phyloP scores from a whole-genome alignment of 2,888 invertebrate species.

The Leucophenga montana region DNA sequence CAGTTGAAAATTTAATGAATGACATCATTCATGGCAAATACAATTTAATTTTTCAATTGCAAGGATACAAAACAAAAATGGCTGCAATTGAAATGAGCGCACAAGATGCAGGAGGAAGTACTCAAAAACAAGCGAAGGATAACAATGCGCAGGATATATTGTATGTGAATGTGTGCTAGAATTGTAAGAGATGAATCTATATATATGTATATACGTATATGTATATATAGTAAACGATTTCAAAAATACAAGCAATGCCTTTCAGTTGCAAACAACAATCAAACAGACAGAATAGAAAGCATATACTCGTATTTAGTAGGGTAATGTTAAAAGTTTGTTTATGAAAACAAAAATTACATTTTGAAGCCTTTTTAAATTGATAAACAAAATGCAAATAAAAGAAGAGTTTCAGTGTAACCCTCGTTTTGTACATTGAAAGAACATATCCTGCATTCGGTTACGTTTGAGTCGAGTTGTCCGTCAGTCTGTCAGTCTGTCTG shows the following conservation, averaged over 20 bases:
- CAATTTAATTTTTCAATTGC: conserved; percentile 16
- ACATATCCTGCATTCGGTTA: neutral
- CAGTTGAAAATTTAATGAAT: conserved; percentile 6
- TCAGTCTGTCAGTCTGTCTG: neutral
- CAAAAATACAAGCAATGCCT: conserved; percentile 24
- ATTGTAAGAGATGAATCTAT: no score
- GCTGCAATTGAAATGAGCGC: conserved; percentile 8
- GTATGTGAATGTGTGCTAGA: neutral
- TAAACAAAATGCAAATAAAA: no score
- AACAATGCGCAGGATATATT: neutral
- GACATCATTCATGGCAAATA: conserved; percentile 10
- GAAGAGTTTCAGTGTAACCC: no score
- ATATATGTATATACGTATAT: no score
- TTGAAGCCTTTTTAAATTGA: no score
- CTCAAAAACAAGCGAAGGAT: neutral
- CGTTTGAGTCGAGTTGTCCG: neutral
- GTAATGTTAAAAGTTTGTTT: no score
- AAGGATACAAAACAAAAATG: neutral
- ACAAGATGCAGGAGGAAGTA: conserved; percentile 4
- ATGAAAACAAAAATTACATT: no score
- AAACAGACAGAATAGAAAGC: no score
- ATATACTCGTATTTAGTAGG: no score
- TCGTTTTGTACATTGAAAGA: neutral
- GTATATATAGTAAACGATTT: neutral
- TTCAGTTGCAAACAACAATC: conserved; percentile 2